Conservation (phyloP, 2,797 vertebrate species). For the Adrianichthys oophorus region DNA sequence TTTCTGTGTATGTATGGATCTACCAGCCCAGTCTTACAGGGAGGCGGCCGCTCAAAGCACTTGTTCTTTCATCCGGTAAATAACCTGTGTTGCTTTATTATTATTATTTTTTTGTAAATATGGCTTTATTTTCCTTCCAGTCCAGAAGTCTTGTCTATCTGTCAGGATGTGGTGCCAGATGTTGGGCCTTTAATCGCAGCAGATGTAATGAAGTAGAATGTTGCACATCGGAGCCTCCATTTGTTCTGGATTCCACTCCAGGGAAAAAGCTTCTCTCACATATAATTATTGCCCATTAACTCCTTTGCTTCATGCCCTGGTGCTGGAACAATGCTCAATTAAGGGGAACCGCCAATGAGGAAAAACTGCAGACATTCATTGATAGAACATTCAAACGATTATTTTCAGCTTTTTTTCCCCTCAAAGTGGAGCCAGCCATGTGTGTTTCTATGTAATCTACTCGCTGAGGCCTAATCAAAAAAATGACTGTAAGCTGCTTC, state of each 20-base stretch:
- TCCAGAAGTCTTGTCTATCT: conserved; percentile 91
- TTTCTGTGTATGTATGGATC: conserved; percentile 60
- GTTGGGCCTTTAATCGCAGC: conserved; percentile 96
- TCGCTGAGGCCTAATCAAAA: conserved; percentile 42
- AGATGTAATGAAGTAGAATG: conserved; percentile 98
- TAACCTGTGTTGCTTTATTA: conserved; percentile 54
- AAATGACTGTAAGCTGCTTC: conserved; percentile 22
- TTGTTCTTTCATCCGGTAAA: conserved; percentile 73
- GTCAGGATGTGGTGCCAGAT: conserved; percentile 95
- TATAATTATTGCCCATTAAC: conserved; percentile 98
- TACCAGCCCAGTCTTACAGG: conserved; percentile 58
- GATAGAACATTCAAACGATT: conserved; percentile 59
- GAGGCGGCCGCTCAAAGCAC: conserved; percentile 58
- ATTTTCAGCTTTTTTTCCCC: conserved; percentile 5
- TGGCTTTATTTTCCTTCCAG: conserved; percentile 76
- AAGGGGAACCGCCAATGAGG: conserved; percentile 83
- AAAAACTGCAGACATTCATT: conserved; percentile 67
- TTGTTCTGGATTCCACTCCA: conserved; percentile 94
- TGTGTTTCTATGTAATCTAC: conserved; percentile 44
- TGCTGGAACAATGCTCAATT: conserved; percentile 92
- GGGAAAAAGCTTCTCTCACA: conserved; percentile 95
- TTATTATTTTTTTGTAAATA: conserved; percentile 63
- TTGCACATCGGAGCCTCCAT: conserved; percentile 96
- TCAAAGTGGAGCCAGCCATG: conserved; percentile 44
- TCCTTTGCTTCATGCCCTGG: conserved; percentile 82